These are phyloP conservation scores for Mimachlamys varia DNA, from an alignment of 2,888 invertebrate genomes.

Conservation along the genomic window DNA sequence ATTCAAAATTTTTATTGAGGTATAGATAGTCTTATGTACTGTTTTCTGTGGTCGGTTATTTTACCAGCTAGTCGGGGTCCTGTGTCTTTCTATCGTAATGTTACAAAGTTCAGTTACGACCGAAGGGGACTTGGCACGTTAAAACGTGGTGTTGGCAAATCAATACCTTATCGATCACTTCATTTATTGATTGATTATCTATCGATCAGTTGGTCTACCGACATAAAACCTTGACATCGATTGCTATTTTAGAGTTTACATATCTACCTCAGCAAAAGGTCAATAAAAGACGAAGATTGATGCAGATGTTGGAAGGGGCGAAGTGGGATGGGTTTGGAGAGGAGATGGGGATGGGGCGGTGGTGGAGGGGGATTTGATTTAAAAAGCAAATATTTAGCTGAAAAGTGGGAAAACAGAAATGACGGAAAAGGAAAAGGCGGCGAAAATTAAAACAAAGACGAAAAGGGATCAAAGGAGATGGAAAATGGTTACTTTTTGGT, in stretches of 20 bases:
- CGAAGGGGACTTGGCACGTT: neutral
- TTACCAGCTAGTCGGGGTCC: too few relatives aligned
- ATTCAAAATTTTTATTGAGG: too few relatives aligned
- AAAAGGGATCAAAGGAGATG: neutral
- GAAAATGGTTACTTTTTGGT: too few relatives aligned
- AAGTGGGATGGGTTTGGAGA: neutral
- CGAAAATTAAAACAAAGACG: neutral
- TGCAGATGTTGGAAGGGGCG: neutral
- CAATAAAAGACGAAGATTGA: neutral
- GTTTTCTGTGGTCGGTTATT: too few relatives aligned
- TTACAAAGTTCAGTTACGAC: too few relatives aligned
- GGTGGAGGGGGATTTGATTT: too few relatives aligned
- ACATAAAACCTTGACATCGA: neutral
- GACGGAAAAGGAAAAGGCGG: neutral
- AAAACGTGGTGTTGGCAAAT: neutral
- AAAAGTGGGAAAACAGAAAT: neutral
- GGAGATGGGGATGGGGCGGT: neutral
- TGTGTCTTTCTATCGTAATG: too few relatives aligned
- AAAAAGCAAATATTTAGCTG: too few relatives aligned
- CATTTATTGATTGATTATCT: neutral
- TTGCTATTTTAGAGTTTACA: neutral
- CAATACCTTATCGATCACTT: neutral
- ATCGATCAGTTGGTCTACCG: conserved; percentile 1
- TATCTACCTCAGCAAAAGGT: neutral
- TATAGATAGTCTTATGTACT: too few relatives aligned